Conservation (phyloP, 2,888 invertebrate genomes). For the Augochlorella aurata region DNA sequence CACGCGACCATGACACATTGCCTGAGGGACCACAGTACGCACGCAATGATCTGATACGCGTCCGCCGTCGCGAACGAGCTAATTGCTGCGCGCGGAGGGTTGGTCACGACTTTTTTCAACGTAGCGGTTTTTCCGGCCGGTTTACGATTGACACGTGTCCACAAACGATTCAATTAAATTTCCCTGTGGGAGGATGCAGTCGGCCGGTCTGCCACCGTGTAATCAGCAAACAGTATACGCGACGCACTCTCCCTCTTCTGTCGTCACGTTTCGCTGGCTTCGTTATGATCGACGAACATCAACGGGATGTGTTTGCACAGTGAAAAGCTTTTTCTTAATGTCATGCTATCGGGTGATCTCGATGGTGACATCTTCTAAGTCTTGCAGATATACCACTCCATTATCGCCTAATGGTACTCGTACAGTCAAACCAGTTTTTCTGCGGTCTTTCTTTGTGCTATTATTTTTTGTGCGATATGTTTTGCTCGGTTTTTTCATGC, state of each 20-base stretch:
- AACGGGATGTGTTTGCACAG: slow-evolving; percentile 13
- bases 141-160: slow-evolving; percentile 60
- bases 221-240: slow-evolving; percentile 46
- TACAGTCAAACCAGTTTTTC: not conserved
- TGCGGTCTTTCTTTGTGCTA: too few species aligned
- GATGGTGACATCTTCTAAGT: not conserved
- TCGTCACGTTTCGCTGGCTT: slow-evolving; percentile 53
- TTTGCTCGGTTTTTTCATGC: too few species aligned
- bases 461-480: too few species aligned
- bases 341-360: not conserved
- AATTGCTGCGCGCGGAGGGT: slow-evolving; percentile 23
- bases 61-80: not conserved
- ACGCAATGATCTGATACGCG: not conserved
- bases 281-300: slow-evolving; percentile 47
- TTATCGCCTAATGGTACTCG: not conserved
- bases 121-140: slow-evolving; percentile 53
- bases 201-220: slow-evolving; percentile 40
- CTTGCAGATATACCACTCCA: not conserved
- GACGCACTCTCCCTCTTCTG: slow-evolving; percentile 13
- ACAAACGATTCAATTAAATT: slow-evolving; percentile 63
- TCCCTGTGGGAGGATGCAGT: slow-evolving; percentile 49
- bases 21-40: not conserved
- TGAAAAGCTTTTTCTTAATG: not conserved
- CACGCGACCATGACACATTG: not conserved
- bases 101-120: slow-evolving; percentile 29